phyloP scores from a whole-genome alignment of 2,113 vertebrate species.

The Ophiodon elongatus region DNA sequence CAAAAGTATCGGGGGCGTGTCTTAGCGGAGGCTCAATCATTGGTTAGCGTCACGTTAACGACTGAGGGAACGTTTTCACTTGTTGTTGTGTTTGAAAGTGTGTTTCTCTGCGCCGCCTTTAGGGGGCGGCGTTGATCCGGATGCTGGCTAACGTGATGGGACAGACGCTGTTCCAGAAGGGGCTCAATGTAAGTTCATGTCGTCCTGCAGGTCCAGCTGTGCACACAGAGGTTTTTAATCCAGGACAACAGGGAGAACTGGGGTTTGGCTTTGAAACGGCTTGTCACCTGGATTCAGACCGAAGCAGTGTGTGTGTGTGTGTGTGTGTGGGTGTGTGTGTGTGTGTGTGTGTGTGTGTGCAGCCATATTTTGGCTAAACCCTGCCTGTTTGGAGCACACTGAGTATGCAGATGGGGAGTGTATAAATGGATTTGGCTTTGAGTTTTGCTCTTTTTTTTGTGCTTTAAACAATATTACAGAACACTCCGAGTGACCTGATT shows the following conservation, averaged over 20 bases:
- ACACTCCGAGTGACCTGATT: not conserved
- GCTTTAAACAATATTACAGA: slow-evolving; percentile 1
- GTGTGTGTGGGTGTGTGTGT: not conserved
- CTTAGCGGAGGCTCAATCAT: no score
- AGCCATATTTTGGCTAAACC: slow-evolving; percentile 24
- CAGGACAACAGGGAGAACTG: slow-evolving; percentile 6
- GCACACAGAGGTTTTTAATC: slow-evolving; percentile 26
- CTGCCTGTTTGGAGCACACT: slow-evolving; percentile 8
- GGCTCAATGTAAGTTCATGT: slow-evolving; percentile 91
- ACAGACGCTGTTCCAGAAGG: slow-evolving; percentile 93
- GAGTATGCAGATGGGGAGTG: slow-evolving; percentile 18
- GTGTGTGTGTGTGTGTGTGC: not conserved
- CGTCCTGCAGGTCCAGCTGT: slow-evolving; percentile 12
- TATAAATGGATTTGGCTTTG: slow-evolving; percentile 28
- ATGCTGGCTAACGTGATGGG: slow-evolving; percentile 99
- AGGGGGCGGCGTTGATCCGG: slow-evolving; percentile 98
- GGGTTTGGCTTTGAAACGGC: slow-evolving; percentile 25
- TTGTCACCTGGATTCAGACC: slow-evolving; percentile 24
- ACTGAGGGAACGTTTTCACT: not conserved
- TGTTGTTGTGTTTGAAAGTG: not conserved
- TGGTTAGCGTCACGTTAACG: no score
- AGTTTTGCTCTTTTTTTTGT: slow-evolving; percentile 3
- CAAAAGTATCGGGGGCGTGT: no score
- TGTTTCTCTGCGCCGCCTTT: slow-evolving; percentile 21
- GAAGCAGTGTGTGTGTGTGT: not conserved